phyloP scores from a whole-genome alignment of 2,113 vertebrate genomes.

The Pica pica region DNA sequence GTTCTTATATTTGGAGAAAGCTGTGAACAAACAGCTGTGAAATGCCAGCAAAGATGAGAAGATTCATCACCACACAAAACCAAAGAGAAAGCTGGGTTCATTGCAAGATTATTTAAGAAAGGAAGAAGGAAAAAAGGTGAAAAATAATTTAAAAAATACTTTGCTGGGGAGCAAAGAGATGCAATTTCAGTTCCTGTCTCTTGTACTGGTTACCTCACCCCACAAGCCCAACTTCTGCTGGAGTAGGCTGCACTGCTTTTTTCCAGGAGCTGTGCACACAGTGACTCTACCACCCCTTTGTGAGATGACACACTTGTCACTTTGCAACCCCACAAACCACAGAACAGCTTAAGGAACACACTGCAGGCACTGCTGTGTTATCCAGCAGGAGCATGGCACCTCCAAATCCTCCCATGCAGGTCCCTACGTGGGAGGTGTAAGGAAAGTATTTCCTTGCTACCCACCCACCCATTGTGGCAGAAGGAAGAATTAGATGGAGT shows the following conservation, averaged over 20 bases:
- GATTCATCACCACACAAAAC: not conserved
- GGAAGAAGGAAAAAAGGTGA: not conserved
- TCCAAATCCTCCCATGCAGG: not conserved
- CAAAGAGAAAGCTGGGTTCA: not conserved
- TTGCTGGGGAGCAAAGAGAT: not conserved
- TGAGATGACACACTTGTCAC: not conserved
- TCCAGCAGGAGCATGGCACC: not conserved
- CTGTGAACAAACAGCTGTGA: slow-evolving; percentile 50
- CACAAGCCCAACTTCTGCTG: not conserved
- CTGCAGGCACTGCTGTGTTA: not conserved
- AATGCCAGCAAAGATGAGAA: slow-evolving; percentile 28
- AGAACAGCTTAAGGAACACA: not conserved
- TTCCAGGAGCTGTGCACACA: not conserved
- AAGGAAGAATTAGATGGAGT: not conserved
- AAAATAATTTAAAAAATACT: not conserved
- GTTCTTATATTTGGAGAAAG: slow-evolving; percentile 5
- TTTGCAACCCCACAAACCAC: not conserved
- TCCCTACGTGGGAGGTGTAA: not conserved
- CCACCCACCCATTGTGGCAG: fast-evolving
- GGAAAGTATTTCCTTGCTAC: not conserved
- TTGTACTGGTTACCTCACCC: not conserved
- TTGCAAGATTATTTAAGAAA: not conserved
- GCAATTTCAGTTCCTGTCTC: not conserved
- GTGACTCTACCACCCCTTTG: not conserved
- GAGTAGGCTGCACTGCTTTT: not conserved